Evolutionary conservation across 1,140 invertebrate genomes (phyloP).

Genomic region (Theocolax elegans): DNA sequence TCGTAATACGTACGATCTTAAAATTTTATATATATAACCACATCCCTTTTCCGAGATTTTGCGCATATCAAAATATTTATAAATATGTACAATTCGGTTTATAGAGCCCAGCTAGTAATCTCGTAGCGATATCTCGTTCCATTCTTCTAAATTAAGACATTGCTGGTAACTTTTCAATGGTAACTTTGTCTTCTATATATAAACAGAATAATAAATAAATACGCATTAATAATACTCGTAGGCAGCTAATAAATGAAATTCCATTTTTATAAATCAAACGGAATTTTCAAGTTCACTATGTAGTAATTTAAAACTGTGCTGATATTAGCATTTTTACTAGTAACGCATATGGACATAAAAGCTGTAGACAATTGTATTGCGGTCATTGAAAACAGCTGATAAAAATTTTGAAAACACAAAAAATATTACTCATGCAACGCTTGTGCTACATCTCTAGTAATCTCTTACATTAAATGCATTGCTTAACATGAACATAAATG

Average conservation of each 20-base stretch:
- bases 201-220: slow-evolving; percentile 62
- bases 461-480: slow-evolving; percentile 18
- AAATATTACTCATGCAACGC: not conserved
- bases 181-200: slow-evolving; percentile 45
- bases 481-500: not conserved
- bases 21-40: slow-evolving; percentile 32
- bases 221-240: slow-evolving; percentile 48
- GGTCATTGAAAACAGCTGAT: not conserved
- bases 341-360: not conserved
- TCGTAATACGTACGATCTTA: not conserved
- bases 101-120: slow-evolving; percentile 25
- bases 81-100: slow-evolving; percentile 31
- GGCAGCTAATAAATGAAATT: slow-evolving; percentile 29
- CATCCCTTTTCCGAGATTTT: slow-evolving; percentile 35
- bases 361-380: slow-evolving; percentile 8
- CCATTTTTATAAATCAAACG: not conserved
- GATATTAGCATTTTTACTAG: not conserved
- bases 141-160: slow-evolving; percentile 24
- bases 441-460: not conserved
- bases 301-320: slow-evolving; percentile 19
- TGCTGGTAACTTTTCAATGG: slow-evolving; percentile 45
- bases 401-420: slow-evolving; percentile 26
- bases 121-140: slow-evolving; percentile 21
- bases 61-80: slow-evolving; percentile 24
- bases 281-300: not conserved